phyloP scores from a whole-genome alignment of 2,113 vertebrate genomes.

The Macrotis lagotis region DNA sequence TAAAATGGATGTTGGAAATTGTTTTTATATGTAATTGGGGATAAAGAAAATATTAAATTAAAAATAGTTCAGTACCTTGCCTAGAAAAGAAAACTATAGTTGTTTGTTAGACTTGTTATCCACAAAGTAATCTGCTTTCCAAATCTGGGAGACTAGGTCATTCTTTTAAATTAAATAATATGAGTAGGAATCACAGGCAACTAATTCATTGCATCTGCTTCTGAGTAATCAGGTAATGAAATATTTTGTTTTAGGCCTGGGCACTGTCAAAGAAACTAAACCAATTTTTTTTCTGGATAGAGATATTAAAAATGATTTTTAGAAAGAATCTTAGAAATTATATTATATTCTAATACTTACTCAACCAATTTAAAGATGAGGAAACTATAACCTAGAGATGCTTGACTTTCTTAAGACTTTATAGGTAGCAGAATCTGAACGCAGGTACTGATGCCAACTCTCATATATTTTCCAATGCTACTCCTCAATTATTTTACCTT shows the following conservation, averaged over 20 bases:
- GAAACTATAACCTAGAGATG: not conserved
- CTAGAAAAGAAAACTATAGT: not conserved
- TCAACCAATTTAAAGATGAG: not conserved
- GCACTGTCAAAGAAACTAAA: not conserved
- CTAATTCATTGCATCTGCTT: not conserved
- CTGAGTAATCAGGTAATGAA: not conserved
- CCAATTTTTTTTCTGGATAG: not conserved
- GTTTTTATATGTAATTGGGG: too few relatives aligned
- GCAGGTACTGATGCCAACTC: not conserved
- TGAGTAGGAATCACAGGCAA: not conserved
- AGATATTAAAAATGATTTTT: not conserved
- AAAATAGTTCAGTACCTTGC: not conserved
- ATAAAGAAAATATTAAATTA: too few relatives aligned
- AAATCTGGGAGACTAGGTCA: not conserved
- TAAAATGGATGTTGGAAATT: too few relatives aligned
- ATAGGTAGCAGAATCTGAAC: not conserved
- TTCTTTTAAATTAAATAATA: not conserved
- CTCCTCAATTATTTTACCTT: not conserved
- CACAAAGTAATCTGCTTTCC: not conserved
- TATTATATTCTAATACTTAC: not conserved
- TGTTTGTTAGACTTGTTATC: not conserved
- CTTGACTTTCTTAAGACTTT: not conserved
- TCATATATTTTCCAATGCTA: not conserved
- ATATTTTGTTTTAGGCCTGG: not conserved
- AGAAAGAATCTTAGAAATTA: not conserved